These are phyloP conservation scores for Lophius piscatorius DNA, from an alignment of 2,113 vertebrate genomes.

Conservation along the genomic window DNA sequence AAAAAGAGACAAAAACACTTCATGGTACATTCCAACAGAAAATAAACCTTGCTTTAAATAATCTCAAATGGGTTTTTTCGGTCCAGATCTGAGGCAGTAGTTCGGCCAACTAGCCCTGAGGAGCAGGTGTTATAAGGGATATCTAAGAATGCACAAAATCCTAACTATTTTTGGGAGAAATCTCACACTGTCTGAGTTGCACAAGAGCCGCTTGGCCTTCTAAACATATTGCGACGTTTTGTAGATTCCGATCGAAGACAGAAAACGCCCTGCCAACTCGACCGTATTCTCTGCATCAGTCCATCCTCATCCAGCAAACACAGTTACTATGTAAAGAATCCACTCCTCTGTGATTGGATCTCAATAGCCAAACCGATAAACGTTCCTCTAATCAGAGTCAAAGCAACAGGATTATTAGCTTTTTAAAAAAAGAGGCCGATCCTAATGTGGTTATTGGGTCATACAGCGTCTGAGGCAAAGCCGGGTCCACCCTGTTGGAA, in stretches of 20 bases:
- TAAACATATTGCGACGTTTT: background rate
- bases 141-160: no score
- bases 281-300: background rate
- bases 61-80: constrained; percentile 10
- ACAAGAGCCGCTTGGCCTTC: constrained; percentile 13
- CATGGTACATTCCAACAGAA: constrained; percentile 10
- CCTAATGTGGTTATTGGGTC: constrained; percentile 45
- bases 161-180: no score
- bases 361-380: constrained; percentile 9
- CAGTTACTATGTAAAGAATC: background rate
- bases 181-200: background rate
- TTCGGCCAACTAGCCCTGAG: no score
- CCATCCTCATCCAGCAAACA: background rate
- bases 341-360: constrained; percentile 8
- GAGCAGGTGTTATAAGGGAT: no score
- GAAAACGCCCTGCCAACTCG: background rate
- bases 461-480: no score
- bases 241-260: background rate
- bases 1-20: background rate
- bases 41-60: background rate
- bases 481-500: constrained; percentile 34
- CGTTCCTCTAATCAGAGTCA: background rate
- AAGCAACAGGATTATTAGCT: constrained; percentile 21
- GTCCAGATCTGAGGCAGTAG: no score
- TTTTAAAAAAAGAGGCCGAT: background rate